These are phyloP conservation scores for Uria aalge DNA, from an alignment of 2,113 vertebrate species.

Conservation along the genomic window DNA sequence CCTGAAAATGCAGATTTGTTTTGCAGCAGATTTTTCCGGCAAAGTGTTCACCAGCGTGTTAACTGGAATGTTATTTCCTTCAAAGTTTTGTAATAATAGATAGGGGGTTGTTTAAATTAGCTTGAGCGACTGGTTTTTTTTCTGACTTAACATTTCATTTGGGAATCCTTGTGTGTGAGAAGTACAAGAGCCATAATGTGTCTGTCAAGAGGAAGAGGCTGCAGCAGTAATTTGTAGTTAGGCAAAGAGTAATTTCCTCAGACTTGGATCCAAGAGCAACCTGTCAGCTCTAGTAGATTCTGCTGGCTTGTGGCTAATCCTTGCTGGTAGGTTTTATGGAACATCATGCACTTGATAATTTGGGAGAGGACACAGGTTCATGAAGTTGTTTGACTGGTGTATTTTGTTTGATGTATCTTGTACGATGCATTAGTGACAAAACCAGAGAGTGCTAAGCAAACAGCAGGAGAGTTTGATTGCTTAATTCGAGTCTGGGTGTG, in stretches of 20 bases:
- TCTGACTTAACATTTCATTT: background rate
- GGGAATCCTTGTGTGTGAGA: background rate
- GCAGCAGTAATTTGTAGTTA: background rate
- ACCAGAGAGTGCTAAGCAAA: background rate
- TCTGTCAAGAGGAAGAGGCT: background rate
- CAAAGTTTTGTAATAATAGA: background rate
- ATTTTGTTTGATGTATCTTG: background rate
- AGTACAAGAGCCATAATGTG: fast-evolving
- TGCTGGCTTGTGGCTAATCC: background rate
- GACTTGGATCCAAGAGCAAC: background rate
- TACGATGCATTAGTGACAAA: background rate
- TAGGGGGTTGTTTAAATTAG: background rate
- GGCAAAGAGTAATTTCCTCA: background rate
- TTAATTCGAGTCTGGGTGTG: background rate
- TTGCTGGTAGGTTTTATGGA: background rate
- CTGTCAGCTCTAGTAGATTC: background rate
- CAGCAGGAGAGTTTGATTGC: background rate
- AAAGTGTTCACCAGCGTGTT: fast-evolving
- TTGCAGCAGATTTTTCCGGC: background rate
- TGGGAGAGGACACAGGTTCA: background rate
- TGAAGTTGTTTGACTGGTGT: background rate
- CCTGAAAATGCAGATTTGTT: background rate
- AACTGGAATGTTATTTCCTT: background rate
- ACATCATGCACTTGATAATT: background rate
- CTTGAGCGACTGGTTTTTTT: background rate